Evolutionary conservation across 2,888 invertebrate species (phyloP).

Genomic region (Drosophila meridionalis): DNA sequence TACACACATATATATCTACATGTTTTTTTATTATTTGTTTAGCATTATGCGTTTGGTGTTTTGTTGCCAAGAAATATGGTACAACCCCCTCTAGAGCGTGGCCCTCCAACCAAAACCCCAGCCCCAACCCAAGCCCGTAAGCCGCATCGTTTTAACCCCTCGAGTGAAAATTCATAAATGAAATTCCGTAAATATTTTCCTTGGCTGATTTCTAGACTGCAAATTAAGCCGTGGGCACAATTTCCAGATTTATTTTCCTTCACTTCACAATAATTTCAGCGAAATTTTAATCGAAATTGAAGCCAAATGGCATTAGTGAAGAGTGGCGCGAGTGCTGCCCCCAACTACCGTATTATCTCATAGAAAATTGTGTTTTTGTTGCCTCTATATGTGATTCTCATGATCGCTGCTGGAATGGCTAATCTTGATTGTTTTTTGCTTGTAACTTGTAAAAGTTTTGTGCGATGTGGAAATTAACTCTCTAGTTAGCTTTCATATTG

Average conservation of each 20-base stretch:
- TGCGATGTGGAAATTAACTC: neutral
- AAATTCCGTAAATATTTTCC: conserved; percentile 77
- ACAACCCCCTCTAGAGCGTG: conserved; percentile 1
- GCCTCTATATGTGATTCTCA: conserved; percentile 2
- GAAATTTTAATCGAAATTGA: conserved; percentile 21
- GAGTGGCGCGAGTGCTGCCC: neutral
- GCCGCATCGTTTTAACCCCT: conserved; percentile 46
- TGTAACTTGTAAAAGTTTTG: neutral
- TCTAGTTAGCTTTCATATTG: neutral
- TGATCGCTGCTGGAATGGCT: neutral
- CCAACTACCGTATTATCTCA: neutral
- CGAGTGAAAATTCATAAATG: conserved; percentile 70
- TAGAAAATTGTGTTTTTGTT: neutral
- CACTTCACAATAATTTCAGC: conserved; percentile 4
- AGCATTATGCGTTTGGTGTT: conserved; percentile 61
- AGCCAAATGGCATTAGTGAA: neutral
- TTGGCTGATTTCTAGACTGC: conserved; percentile 56
- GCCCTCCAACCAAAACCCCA: neutral
- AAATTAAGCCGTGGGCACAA: conserved; percentile 45
- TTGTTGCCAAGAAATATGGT: conserved; percentile 24
- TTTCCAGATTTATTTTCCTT: neutral
- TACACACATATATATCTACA: neutral
- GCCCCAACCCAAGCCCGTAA: conserved; percentile 2
- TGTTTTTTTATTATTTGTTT: conserved; percentile 61
- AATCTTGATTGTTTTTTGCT: neutral